phyloP scores from a whole-genome alignment of 2,888 invertebrate species.

The Ectemnius cavifrons region DNA sequence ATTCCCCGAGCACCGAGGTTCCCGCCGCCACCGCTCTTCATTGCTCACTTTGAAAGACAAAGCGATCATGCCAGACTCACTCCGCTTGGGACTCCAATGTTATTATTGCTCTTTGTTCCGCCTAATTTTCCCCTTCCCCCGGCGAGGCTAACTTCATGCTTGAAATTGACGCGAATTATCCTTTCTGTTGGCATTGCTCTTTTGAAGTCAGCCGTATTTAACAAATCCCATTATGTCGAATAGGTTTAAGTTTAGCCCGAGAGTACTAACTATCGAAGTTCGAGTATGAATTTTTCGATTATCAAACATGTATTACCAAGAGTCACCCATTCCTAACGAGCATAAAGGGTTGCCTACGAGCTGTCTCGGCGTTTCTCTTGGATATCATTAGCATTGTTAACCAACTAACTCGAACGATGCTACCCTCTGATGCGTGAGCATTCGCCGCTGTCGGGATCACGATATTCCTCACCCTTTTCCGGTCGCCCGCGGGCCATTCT shows the following conservation, averaged over 20 bases:
- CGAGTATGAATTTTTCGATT: too few species aligned
- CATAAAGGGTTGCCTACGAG: conserved; percentile 55
- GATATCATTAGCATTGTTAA: conserved; percentile 77
- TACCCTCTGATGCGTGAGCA: conserved; percentile 66
- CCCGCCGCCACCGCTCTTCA: conserved; percentile 31
- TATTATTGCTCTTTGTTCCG: conserved; percentile 20
- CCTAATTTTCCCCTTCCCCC: not conserved
- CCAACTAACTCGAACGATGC: conserved; percentile 70
- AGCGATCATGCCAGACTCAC: conserved; percentile 48
- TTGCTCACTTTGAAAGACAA: conserved; percentile 70
- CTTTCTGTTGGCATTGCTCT: not conserved
- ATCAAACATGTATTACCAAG: too few species aligned
- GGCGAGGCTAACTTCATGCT: conserved; percentile 8
- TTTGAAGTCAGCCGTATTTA: not conserved
- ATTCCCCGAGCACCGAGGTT: conserved; percentile 27
- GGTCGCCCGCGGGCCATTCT: conserved; percentile 62
- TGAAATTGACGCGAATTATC: not conserved
- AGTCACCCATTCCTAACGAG: too few species aligned
- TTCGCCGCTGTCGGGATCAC: conserved; percentile 61
- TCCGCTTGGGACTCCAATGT: conserved; percentile 11
- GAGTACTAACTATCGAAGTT: too few species aligned
- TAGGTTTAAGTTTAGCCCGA: too few species aligned
- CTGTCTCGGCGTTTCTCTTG: conserved; percentile 56
- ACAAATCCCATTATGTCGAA: not conserved
- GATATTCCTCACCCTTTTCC: conserved; percentile 62